Conservation (phyloP, 2,797 vertebrate species). For the Pseudotriccus pelzelni region DNA sequence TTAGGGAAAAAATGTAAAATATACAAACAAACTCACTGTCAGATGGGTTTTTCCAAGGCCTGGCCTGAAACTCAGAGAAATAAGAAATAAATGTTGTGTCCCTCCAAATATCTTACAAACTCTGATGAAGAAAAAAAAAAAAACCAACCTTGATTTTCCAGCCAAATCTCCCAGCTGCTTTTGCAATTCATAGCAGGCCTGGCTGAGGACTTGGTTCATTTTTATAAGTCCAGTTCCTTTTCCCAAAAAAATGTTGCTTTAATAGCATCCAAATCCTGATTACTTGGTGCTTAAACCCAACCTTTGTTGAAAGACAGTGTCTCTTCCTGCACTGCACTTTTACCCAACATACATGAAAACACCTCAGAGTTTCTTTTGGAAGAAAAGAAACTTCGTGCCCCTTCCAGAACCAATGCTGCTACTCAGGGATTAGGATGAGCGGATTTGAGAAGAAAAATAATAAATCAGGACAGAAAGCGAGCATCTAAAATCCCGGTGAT, state of each 20-base stretch:
- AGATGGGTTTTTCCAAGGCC: conserved; percentile 61
- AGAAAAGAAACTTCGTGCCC: background rate
- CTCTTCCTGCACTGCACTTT: background rate
- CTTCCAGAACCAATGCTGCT: background rate
- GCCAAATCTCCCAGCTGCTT: conserved; percentile 63
- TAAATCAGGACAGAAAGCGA: background rate
- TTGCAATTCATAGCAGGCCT: conserved; percentile 46
- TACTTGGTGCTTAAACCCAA: conserved; percentile 2
- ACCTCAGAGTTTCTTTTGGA: background rate
- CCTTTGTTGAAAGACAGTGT: background rate
- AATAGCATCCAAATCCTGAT: conserved; percentile 33
- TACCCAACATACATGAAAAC: background rate
- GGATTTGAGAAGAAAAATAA: background rate
- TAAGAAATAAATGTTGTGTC: conserved; percentile 40
- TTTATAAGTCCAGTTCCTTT: conserved; percentile 44
- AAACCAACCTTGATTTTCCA: background rate
- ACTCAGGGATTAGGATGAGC: background rate
- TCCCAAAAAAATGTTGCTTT: conserved; percentile 7
- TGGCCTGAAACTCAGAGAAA: conserved; percentile 39
- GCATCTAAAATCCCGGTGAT: background rate
- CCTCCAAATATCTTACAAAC: conserved; percentile 63
- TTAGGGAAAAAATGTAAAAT: conserved; percentile 53
- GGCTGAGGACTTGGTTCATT: conserved; percentile 34
- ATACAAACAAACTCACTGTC: conserved; percentile 65
- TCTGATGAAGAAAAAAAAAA: background rate